Evolutionary conservation across 2,888 invertebrate species (phyloP).

Genomic region (Pristionchus mayeri): DNA sequence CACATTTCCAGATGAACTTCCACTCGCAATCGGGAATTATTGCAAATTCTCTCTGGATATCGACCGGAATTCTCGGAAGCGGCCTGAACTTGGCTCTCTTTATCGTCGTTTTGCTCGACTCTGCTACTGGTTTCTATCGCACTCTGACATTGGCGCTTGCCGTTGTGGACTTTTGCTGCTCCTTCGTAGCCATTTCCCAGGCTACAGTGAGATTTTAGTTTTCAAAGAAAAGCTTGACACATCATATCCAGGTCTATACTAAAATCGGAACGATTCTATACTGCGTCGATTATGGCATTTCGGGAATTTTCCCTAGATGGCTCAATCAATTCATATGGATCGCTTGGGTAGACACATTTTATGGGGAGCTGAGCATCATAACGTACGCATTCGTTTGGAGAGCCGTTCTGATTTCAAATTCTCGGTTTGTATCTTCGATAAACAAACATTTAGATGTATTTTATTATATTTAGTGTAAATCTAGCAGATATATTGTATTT

Average conservation of each 20-base stretch:
- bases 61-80: no score
- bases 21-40: no score
- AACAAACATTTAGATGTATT: neutral
- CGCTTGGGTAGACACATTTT: neutral
- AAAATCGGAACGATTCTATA: neutral
- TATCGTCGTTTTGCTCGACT: no score
- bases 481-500: no score
- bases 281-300: neutral
- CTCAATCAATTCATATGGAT: neutral
- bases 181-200: neutral
- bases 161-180: neutral
- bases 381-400: conserved; percentile 29
- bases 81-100: no score
- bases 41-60: no score
- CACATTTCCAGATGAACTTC: no score
- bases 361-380: neutral
- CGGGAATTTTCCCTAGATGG: neutral
- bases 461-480: no score
- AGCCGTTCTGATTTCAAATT: conserved; percentile 27
- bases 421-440: neutral
- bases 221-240: no score
- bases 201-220: neutral
- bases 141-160: neutral
- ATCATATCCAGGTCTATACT: neutral
- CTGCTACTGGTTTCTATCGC: neutral